Base-by-base conservation (phyloP, 2,113 vertebrate genomes). In the Phyllostomus discolor region DNA sequence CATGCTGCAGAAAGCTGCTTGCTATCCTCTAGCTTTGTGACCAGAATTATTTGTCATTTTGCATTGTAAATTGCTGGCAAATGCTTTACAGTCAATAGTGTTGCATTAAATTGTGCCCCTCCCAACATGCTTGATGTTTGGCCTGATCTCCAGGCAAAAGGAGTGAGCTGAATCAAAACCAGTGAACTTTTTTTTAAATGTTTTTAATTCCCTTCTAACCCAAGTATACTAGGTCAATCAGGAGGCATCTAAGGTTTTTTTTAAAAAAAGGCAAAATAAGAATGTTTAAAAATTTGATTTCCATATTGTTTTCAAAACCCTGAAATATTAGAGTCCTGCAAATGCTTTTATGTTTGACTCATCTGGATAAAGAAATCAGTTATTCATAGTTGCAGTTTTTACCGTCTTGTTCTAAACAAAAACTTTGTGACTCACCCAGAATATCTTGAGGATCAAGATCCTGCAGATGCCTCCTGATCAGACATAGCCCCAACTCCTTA, bases 71-170 rank as follows among this genome's bases (percentile, higher is more conserved):
- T 98, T 88, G 97, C 98, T 95, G 97, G 97, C 76, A 97, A 94
- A 78, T 69, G 96, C 96, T 97, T 98, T 98, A 87, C 88, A 97
- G 95, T 97, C 79, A 76, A 52, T 96, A 97, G 98, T 99, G 98
- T 98, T 99, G 98, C 98, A 98, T 98, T 98, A 97, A 98, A 98
- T 98, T 99, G 99, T 98, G 98, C 99, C 99, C 98, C 99, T 99
- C 99, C 99, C 99, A 99, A 98, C 98, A 98, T 99, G 98, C 99
- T 99, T 98, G 99, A 98, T 98, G 99, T 99, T 99, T 99, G 99
- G 99, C 99, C 99, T 99, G 98, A 99, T 99, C 96, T 99, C 97
- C 98, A 99, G 99, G 99, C 99, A 99, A 98, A 98, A 98, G 98
- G 98, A 99, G 97, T 98, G 98, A 98, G 99, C 98, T 95, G 97